Conservation (phyloP, 1,140 invertebrate species). For the Varroa destructor region DNA sequence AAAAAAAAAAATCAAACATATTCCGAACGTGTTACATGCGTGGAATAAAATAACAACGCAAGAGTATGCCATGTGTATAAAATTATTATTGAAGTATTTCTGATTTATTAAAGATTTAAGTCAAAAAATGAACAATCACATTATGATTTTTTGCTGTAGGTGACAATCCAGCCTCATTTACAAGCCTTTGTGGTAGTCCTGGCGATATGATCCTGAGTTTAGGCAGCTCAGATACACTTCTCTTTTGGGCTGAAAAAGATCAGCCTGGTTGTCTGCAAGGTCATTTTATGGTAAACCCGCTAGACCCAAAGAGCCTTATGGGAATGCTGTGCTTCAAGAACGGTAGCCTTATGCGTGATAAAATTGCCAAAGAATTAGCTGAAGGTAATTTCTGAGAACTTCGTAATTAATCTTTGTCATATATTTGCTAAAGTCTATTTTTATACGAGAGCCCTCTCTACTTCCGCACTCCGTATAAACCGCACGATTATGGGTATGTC, state of each 20-base stretch:
- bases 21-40: no score
- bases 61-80: no score
- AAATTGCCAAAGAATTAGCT: constrained; percentile 58
- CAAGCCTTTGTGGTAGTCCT: constrained; percentile 62
- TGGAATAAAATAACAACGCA: no score
- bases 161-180: constrained; percentile 49
- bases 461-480: no score
- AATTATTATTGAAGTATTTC: no score
- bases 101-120: no score
- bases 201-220: constrained; percentile 76
- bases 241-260: constrained; percentile 59
- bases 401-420: constrained; percentile 27
- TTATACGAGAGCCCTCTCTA: no score
- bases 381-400: constrained; percentile 41
- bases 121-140: no score
- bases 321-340: constrained; percentile 87
- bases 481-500: no score
- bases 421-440: no score
- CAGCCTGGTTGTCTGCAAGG: constrained; percentile 51
- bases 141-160: background rate
- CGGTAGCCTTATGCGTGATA: constrained; percentile 74
- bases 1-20: no score
- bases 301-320: constrained; percentile 62
- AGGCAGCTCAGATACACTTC: constrained; percentile 81
- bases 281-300: constrained; percentile 72